A percentile compares a stretch with the other conserved stretches of the same genome.
Evolutionary conservation across 2,888 invertebrate species (phyloP).

Genomic region (Tipula lateralis): DNA sequence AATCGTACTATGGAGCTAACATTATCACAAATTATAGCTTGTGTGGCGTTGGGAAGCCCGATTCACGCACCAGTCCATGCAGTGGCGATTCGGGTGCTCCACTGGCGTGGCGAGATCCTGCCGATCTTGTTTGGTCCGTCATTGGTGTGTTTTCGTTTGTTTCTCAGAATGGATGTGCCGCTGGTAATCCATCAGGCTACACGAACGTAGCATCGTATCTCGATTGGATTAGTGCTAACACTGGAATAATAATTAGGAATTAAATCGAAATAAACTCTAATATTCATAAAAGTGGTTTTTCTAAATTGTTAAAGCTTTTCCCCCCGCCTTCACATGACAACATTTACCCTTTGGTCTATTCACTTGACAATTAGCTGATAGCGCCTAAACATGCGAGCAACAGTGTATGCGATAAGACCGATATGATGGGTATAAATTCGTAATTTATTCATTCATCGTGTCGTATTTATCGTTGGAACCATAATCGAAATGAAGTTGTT

Average conservation of each 20-base stretch:
- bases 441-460: not conserved
- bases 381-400: not conserved
- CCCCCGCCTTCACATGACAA: not conserved
- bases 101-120: slow-evolving; percentile 33
- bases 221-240: slow-evolving; percentile 35
- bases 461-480: not conserved
- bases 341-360: not conserved
- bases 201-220: slow-evolving; percentile 34
- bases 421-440: not conserved
- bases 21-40: slow-evolving; percentile 34
- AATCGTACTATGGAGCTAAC: slow-evolving; percentile 33
- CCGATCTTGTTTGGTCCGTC: slow-evolving; percentile 31
- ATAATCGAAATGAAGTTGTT: not conserved
- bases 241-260: slow-evolving; percentile 30
- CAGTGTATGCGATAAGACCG: not conserved
- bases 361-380: not conserved
- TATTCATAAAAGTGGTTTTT: not conserved
- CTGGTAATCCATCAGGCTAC: slow-evolving; percentile 36
- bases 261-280: not conserved
- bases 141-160: slow-evolving; percentile 37
- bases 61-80: slow-evolving; percentile 34
- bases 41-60: slow-evolving; percentile 33
- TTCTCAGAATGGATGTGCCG: slow-evolving; percentile 34
- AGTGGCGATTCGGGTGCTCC: slow-evolving; percentile 36
- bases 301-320: not conserved